A percentile compares a stretch with the other conserved stretches of the same genome.
Conservation (phyloP, 2,797 vertebrate genomes). For the Cynopterus sphinx region DNA sequence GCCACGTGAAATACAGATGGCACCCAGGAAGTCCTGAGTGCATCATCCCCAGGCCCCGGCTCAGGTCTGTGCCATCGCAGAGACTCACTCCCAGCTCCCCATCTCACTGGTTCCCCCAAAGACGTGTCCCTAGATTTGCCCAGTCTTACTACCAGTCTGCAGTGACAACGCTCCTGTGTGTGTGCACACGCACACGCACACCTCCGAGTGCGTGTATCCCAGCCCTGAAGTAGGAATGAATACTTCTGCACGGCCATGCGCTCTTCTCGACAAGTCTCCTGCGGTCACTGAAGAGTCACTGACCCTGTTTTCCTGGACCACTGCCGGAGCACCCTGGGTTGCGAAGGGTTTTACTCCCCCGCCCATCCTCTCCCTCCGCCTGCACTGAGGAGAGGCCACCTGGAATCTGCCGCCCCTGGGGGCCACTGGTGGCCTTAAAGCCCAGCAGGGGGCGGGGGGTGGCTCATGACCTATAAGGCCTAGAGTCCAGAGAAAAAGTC, state of each 20-base stretch:
- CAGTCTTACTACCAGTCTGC: not conserved
- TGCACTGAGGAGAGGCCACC: not conserved
- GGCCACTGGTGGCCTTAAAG: not conserved
- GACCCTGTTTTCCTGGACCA: not conserved
- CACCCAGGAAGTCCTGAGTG: not conserved
- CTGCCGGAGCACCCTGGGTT: not conserved
- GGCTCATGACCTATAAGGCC: not conserved
- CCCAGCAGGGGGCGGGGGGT: not conserved
- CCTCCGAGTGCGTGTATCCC: not conserved
- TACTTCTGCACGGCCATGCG: not conserved
- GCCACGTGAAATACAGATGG: not conserved
- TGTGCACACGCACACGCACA: rapidly evolving
- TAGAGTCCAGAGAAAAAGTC: not conserved
- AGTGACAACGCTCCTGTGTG: not conserved
- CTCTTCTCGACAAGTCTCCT: not conserved
- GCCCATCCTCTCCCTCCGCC: not conserved
- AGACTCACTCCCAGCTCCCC: not conserved
- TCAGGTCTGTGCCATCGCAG: not conserved
- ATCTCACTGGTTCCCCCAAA: not conserved
- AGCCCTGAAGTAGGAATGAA: not conserved
- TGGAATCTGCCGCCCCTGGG: constrained; percentile 2
- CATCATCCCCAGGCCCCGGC: not conserved
- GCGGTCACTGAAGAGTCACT: not conserved
- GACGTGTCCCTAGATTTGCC: not conserved
- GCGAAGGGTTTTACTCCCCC: not conserved